phyloP scores from a whole-genome alignment of 1,140 invertebrate species.

The Hetaerina americana region DNA sequence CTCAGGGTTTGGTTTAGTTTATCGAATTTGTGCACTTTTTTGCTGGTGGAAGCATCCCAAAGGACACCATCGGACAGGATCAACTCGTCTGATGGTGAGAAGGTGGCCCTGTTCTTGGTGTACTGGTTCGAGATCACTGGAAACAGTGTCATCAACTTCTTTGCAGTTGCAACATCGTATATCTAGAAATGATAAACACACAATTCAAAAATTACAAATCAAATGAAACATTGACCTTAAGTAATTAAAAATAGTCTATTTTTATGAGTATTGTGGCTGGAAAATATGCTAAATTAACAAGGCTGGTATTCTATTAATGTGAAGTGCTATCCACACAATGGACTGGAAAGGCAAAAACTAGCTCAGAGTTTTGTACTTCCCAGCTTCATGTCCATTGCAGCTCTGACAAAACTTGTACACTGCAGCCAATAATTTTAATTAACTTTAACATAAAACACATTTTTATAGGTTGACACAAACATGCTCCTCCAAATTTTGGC shows the following conservation, averaged over 20 bases:
- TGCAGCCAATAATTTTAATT: no score
- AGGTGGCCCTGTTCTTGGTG: conserved; percentile 84
- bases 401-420: no score
- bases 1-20: conserved; percentile 90
- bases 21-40: conserved; percentile 92
- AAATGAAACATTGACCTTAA: not conserved
- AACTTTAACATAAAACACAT: no score
- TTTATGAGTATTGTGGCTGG: no score
- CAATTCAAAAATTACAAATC: conserved; percentile 7
- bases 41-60: conserved; percentile 81
- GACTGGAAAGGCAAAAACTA: no score
- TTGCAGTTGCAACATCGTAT: conserved; percentile 78
- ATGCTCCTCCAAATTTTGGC: no score
- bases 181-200: conserved; percentile 42
- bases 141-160: conserved; percentile 55
- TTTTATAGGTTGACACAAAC: no score
- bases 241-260: conserved; percentile 3
- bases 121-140: conserved; percentile 83
- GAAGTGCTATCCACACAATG: no score
- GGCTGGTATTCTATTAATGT: no score
- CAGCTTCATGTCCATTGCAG: no score
- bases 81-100: conserved; percentile 85
- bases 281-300: no score
- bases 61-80: conserved; percentile 91
- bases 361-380: no score